Evolutionary conservation across 2,888 invertebrate genomes (phyloP), one percentile per base, ranked within the genome.

Genomic region (Cephus runcator): DNA sequence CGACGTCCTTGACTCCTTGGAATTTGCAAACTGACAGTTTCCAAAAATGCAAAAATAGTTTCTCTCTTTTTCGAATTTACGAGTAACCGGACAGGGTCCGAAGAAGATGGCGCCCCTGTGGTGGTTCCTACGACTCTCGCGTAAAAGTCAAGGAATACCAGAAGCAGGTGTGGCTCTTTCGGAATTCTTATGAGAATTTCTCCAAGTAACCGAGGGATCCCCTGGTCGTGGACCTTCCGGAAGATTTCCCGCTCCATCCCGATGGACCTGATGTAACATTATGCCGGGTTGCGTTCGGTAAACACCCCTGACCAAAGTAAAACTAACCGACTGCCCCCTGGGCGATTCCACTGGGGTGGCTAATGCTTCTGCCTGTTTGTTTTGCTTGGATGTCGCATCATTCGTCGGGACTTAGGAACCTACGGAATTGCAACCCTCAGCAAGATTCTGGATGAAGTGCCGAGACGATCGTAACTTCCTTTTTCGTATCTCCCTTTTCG

Each of bases 231-330:
- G 71, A 30, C 71, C 30, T 71, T 34, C 71, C 30, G 0, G 31
- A 71, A 71, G 34, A 71, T 31, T 71, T 23, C 15, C 12, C 71
- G 71, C 34, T 30, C 12, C 71, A 30, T 31, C 31, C 23, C 15
- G 71, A 71, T 15, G 71, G 34, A 71, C 23, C 30, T 78, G 76
- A 75, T 76, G 79, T 79, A 81, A 81, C 81, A 82, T 85, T 83
- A 81, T 80, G 81, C 79, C 79, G 82, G 79, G 77, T 77, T 80
- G 81, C 81, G 84, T 81, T 83, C 78, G 79, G 81, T 83, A 84
- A 85, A 85, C 83, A 82, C 77, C 71, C 76, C 81, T 75, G 69
- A 78, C 56, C 77, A 81, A 80, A 84, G 82, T 83, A 83, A 83
- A 83, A 82, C 81, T 76, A 78, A 81, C 76, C 77, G 69, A 73